A percentile compares a stretch with the other conserved stretches of the same genome.
These are phyloP conservation scores for Ricordea florida DNA, from an alignment of 92 coral and sea anemone species.

Conservation along the genomic window DNA sequence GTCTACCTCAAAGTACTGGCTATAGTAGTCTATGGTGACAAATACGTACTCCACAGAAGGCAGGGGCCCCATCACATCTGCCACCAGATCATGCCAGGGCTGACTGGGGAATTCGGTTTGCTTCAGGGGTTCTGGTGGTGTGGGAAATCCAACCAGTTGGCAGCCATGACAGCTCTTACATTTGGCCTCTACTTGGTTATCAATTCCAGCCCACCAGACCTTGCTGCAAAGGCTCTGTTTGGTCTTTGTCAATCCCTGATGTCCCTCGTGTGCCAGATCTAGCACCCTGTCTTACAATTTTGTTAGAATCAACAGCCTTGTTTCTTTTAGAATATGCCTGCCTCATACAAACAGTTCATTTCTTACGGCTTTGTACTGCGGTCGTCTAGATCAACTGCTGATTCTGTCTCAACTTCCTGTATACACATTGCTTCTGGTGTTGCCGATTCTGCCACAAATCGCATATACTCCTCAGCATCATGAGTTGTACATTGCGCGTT, in stretches of 20 bases:
- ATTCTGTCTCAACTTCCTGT: conserved; percentile 3
- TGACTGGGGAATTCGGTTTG: conserved; percentile 3
- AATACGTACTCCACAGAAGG: not conserved
- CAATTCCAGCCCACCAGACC: conserved; percentile 55
- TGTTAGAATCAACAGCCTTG: conserved; percentile 6
- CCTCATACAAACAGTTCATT: not conserved
- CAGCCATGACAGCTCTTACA: conserved; percentile 30
- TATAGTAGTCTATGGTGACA: conserved; percentile 2
- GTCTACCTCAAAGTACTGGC: no score
- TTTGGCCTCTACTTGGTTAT: conserved; percentile 36
- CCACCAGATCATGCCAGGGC: conserved; percentile 19
- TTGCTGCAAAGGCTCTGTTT: conserved; percentile 26
- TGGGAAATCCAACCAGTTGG: not conserved
- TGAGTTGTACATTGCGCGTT: not conserved
- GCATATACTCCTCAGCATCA: conserved; percentile 10
- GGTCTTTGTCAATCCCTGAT: conserved; percentile 18
- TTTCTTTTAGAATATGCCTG: not conserved
- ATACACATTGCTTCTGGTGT: not conserved
- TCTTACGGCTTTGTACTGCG: conserved; percentile 1
- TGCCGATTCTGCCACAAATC: not conserved
- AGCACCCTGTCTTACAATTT: not conserved
- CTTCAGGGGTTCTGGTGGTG: conserved; percentile 11
- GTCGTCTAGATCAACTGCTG: not conserved
- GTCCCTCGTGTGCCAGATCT: conserved; percentile 39
- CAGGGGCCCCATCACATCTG: conserved; percentile 11